Conservation (phyloP, 2,888 invertebrate genomes). For the Chalcis sispes region DNA sequence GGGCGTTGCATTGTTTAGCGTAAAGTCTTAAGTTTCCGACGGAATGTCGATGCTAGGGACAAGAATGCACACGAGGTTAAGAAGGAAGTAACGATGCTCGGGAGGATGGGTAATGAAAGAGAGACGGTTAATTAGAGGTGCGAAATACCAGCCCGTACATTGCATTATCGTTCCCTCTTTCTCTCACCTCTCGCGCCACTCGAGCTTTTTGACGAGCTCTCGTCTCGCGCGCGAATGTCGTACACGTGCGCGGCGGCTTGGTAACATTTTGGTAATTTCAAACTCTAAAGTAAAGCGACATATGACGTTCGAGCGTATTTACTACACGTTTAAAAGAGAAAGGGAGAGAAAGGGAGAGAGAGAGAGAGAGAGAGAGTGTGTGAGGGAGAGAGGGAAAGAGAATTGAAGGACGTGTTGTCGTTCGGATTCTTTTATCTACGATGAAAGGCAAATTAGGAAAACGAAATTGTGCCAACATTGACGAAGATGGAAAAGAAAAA, state of each 20-base stretch:
- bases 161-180: no score
- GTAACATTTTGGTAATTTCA: not conserved
- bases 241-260: not conserved
- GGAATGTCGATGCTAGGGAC: constrained; percentile 37
- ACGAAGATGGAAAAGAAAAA: no score
- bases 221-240: not conserved
- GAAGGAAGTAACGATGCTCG: no score
- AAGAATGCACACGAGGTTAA: constrained; percentile 37
- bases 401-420: not conserved
- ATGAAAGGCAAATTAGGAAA: not conserved
- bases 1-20: constrained; percentile 21
- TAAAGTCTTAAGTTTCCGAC: constrained; percentile 17
- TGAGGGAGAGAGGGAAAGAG: not conserved
- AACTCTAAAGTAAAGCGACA: constrained; percentile 26
- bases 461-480: not conserved
- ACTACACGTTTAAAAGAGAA: no score
- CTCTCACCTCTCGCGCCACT: not conserved
- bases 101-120: not conserved
- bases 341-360: not conserved
- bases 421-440: not conserved
- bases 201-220: not conserved
- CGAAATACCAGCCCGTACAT: constrained; percentile 3
- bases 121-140: not conserved
- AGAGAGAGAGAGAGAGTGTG: not conserved
- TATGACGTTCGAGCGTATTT: not conserved